Evolutionary conservation across 2,797 vertebrate species (phyloP), one percentile per base, ranked within the genome.

Genomic region (Austrolebias charrua): DNA sequence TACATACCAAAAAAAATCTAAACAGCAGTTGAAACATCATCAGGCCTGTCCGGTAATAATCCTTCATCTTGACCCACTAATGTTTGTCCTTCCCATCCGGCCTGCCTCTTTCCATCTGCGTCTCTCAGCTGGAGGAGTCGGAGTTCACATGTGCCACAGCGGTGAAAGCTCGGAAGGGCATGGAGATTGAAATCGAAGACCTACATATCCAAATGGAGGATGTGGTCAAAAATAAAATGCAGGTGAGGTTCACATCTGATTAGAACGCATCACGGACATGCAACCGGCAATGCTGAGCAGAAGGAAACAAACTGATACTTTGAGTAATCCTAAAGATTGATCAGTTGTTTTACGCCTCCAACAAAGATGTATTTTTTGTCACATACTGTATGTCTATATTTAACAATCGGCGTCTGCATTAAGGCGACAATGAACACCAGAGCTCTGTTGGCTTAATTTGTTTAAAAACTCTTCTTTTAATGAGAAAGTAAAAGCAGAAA

Each of bases 181-280:
- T 98, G 95, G 97, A 98, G 85, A 88, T 96, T 60, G 97, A 98
- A 91, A 96, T 98, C 0, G 96, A 98, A 83, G 96, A 99, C 90
- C 86, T 98, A 64, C 97, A 98, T 69, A 90, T 98, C 71, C 97
- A 99, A 91, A 97, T 98, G 4, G 97, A 98, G 0, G 97, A 99
- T 60, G 91, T 98, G 15, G 80, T 92, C 82, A 98, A 98, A 88
- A 83, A 92, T 58, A 99, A 98, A 91, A 90, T 93, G 19, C 93
- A 92, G 61, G 97, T 99, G 80, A 94, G 96, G 91, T 63, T 55
- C 38, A 59, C 35, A 53, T 75, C 16, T 49, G 35, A 33, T 8
- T n/a, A 24, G 47, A 13, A 2, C 10, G 35, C 14, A 9, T 63
- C 11, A 40, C 13, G 38, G 4, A 40, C 2, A 11, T 40, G 38